Conservation (phyloP, 2,113 vertebrate genomes). For the Helogale parvula region DNA sequence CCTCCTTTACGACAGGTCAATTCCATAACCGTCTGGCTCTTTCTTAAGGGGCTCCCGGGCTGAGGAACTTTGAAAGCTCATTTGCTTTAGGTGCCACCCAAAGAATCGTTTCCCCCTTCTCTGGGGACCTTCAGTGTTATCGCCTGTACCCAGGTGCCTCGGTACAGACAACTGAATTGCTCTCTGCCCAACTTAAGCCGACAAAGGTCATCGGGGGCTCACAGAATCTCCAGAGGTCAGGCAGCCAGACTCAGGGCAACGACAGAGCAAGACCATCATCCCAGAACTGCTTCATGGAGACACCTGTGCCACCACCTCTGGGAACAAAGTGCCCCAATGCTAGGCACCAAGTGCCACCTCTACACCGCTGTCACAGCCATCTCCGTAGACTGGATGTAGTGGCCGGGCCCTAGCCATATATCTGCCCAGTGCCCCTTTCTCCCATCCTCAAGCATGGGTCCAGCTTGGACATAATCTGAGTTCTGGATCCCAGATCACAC, state of each 20-base stretch:
- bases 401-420: neutral
- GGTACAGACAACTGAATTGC: neutral
- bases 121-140: fast-evolving
- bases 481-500: neutral
- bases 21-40: neutral
- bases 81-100: neutral
- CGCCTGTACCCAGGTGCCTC: neutral
- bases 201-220: neutral
- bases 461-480: neutral
- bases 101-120: neutral
- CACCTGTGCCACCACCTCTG: fast-evolving
- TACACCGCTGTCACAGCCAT: fast-evolving
- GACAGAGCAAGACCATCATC: fast-evolving
- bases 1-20: neutral
- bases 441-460: neutral
- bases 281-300: neutral
- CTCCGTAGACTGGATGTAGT: neutral
- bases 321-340: neutral
- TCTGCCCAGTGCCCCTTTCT: fast-evolving
- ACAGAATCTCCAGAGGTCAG: neutral
- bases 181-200: neutral
- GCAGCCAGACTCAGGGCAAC: neutral
- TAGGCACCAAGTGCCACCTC: neutral
- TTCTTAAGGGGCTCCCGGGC: neutral
- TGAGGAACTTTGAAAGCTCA: neutral